Conservation (phyloP, 1,140 invertebrate genomes). For the Galleria mellonella region DNA sequence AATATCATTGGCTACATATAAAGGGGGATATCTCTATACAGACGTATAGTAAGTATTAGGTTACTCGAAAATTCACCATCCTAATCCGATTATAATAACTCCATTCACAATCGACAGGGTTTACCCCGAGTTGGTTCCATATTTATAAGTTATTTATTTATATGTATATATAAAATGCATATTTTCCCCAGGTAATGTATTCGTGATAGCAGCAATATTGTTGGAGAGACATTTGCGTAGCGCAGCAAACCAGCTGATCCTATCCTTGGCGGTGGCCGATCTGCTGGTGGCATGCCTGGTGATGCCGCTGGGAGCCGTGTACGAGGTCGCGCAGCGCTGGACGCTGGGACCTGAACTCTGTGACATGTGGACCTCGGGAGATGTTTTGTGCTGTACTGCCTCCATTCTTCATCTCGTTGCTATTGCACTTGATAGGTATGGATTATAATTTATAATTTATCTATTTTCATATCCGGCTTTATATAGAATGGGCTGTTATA, state of each 20-base stretch:
- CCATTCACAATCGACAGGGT: no score
- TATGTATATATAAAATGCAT: neutral
- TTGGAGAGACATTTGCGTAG: constrained; percentile 91
- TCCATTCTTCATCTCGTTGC: constrained; percentile 96
- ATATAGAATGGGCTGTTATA: no score
- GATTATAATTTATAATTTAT: constrained; percentile 4
- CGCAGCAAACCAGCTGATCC: constrained; percentile 90
- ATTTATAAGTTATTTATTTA: no score
- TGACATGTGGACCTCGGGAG: constrained; percentile 95
- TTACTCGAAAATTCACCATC: no score
- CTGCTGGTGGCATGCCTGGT: constrained; percentile 89
- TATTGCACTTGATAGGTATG: constrained; percentile 93
- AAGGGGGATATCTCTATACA: no score
- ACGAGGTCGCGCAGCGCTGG: constrained; percentile 83
- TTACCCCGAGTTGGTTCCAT: no score
- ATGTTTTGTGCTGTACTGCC: constrained; percentile 95
- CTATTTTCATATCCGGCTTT: no score
- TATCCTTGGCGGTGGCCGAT: constrained; percentile 91
- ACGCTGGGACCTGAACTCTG: constrained; percentile 89
- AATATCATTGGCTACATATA: no score
- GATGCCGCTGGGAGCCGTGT: constrained; percentile 88
- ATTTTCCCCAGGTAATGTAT: constrained; percentile 86
- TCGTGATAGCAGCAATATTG: constrained; percentile 95
- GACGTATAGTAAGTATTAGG: no score
- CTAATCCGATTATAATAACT: no score